These are phyloP conservation scores for Pristionchus japonicus DNA, from an alignment of 2,888 invertebrate species.

Conservation along the genomic window DNA sequence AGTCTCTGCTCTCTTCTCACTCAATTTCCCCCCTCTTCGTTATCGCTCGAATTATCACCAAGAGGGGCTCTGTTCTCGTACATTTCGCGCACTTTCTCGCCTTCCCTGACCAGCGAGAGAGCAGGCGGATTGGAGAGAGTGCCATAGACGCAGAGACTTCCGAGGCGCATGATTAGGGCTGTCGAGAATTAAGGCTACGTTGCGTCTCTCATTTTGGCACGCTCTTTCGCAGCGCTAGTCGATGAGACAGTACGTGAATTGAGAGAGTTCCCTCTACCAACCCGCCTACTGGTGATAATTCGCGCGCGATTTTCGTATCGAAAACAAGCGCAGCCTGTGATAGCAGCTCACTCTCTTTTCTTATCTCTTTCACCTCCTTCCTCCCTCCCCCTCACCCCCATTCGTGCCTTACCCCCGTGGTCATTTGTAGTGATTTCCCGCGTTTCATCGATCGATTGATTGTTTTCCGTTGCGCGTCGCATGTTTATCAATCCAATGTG, in stretches of 20 bases:
- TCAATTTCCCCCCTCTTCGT: neutral
- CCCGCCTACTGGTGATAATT: neutral
- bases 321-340: constrained; percentile 23
- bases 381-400: neutral
- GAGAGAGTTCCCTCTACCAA: neutral
- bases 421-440: neutral
- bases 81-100: neutral
- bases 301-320: neutral
- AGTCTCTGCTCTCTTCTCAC: neutral
- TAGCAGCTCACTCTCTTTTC: neutral
- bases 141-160: neutral
- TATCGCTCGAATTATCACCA: neutral
- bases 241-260: neutral
- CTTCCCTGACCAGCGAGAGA: neutral
- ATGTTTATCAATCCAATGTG: neutral
- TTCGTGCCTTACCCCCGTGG: neutral
- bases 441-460: neutral
- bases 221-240: neutral
- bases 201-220: neutral
- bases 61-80: neutral
- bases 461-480: neutral
- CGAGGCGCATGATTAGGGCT: neutral
- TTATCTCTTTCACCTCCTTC: neutral
- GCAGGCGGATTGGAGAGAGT: neutral
- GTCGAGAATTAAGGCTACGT: neutral